phyloP scores from a whole-genome alignment of 2,113 vertebrate genomes.

The Eolophus roseicapilla region DNA sequence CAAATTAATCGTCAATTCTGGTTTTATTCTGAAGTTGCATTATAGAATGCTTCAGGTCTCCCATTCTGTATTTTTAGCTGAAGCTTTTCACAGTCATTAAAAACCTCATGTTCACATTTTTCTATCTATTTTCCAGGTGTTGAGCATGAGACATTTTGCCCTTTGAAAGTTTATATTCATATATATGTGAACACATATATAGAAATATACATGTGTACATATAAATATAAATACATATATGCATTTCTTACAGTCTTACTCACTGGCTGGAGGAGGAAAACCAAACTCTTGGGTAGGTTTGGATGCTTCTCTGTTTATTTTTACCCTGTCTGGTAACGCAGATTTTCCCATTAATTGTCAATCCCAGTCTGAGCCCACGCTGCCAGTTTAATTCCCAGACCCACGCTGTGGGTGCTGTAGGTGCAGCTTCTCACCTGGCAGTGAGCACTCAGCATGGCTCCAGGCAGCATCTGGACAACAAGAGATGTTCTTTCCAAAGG shows the following conservation, averaged over 20 bases:
- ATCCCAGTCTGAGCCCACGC: neutral
- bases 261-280: neutral
- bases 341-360: neutral
- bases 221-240: neutral
- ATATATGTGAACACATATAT: neutral
- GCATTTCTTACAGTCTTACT: neutral
- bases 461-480: neutral
- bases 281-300: neutral
- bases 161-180: neutral
- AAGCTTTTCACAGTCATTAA: neutral
- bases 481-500: neutral
- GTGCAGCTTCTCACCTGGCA: neutral
- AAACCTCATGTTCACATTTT: neutral
- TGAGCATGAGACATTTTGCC: neutral
- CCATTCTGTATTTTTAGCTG: neutral
- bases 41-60: neutral
- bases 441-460: neutral
- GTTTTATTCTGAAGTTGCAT: neutral
- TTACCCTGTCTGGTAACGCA: slow-evolving; percentile 33
- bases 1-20: neutral
- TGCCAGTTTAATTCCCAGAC: neutral
- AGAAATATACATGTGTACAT: neutral
- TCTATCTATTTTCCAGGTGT: neutral
- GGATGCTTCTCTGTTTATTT: slow-evolving; percentile 34
- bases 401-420: neutral